Evolutionary conservation across 1,140 invertebrate species (phyloP), one percentile per base, ranked within the genome.

Genomic region (Babylonia areolata): DNA sequence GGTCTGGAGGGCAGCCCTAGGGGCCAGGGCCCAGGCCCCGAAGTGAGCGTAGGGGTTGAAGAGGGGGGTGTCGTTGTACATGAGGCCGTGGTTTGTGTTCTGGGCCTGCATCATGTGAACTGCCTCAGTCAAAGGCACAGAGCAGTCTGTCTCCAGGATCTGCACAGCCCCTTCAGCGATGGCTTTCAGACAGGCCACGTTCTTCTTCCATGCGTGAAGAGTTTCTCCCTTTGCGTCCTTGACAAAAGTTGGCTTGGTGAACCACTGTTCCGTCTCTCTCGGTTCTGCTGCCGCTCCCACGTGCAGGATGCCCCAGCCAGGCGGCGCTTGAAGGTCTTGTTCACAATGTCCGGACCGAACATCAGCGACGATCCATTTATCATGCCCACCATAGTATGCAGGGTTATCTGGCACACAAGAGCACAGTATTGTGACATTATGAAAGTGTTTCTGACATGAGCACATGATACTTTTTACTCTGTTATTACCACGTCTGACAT

Each of bases 21-120:
- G 75, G 5, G 1, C 75, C 75, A 37, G 6, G 1, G 75, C 75
- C 75, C 75, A 77, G 35, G 75, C 75, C 75, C 75, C 75, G 37
- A 77, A 77, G 37, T 77, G 75, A 6, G 37, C 75, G 75, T 77
- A 77, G 20, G 75, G 75, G 75, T 77, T 77, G 75, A 77, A 77
- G 75, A 77, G 75, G 1, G 40, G 75, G 11, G 75, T 77, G 12
- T 77, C 75, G 75, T 77, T 77, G 75, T 77, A 77, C 75, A 77
- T 77, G 33, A 77, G 35, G 35, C 75, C 75, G 37, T 77, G 75
- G 20, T 77, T 37, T 28, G 40, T 77, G 46, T 51, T 9, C 2
- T 37, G 75, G 37, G 11, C 9, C 75, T 77, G 35, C 17, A 77
- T 28, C 6, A 40, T 9, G 3, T 20, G 33, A 20, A 77, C 37